Conservation (phyloP, 2,113 vertebrate species). For the Neolamprologus hecqui region DNA sequence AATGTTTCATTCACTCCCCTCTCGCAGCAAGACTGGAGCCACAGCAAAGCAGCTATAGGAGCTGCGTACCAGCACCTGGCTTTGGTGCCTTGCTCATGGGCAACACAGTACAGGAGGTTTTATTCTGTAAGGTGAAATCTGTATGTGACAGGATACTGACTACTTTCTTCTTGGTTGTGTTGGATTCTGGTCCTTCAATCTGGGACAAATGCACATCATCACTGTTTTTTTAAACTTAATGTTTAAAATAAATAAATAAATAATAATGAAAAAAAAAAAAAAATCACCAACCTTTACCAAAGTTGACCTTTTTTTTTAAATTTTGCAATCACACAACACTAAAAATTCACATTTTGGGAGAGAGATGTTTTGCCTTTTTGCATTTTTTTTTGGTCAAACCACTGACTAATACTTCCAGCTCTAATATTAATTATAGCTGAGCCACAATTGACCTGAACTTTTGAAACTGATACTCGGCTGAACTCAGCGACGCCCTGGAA, state of each 20-base stretch:
- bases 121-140: not conserved
- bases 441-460: not conserved
- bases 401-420: not conserved
- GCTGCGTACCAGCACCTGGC: not conserved
- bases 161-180: not conserved
- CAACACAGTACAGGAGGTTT: not conserved
- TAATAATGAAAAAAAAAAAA: no score
- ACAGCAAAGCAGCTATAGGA: not conserved
- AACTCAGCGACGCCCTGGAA: not conserved
- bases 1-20: conserved; percentile 59
- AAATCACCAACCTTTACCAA: not conserved
- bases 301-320: not conserved
- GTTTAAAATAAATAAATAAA: not conserved
- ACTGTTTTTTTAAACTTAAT: not conserved
- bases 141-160: rapidly evolving
- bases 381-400: not conserved
- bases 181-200: not conserved
- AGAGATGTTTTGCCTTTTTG: not conserved
- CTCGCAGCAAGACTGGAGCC: not conserved
- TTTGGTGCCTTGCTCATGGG: conserved; percentile 40
- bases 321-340: not conserved
- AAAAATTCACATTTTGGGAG: not conserved
- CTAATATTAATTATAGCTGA: not conserved
- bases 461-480: not conserved
- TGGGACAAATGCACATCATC: not conserved